Percentiles rank a stretch among this genome's conserved stretches.
Conservation (phyloP, 2,797 vertebrate species). For the Myoxocephalus aenaeus region DNA sequence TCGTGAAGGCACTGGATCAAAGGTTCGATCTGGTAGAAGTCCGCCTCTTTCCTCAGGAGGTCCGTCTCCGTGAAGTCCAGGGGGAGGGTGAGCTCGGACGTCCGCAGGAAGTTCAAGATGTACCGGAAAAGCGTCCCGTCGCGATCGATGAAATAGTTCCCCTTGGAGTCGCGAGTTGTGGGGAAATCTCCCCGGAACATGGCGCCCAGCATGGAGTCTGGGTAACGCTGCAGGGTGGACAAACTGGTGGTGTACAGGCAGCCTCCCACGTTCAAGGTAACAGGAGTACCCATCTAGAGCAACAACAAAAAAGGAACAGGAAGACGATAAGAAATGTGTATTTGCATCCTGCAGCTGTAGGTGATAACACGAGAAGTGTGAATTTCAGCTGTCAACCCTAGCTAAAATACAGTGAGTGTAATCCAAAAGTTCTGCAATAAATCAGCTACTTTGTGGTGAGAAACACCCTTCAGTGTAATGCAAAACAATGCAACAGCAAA, state of each 20-base stretch:
- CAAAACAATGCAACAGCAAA: background rate
- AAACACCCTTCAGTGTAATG: background rate
- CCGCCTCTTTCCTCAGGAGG: slow-evolving; percentile 95
- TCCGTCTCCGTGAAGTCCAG: slow-evolving; percentile 97
- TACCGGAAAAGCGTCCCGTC: slow-evolving; percentile 98
- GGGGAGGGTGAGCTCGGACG: slow-evolving; percentile 96
- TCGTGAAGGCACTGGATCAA: slow-evolving; percentile 96
- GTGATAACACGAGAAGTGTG: background rate
- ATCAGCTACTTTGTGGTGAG: background rate
- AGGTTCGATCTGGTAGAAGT: slow-evolving; percentile 98
- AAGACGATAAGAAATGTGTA: background rate
- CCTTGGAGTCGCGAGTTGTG: slow-evolving; percentile 93
- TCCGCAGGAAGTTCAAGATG: slow-evolving; percentile 97
- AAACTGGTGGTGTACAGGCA: slow-evolving; percentile 96
- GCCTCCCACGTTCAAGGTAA: slow-evolving; percentile 98
- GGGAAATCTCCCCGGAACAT: slow-evolving; percentile 99
- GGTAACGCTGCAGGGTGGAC: slow-evolving; percentile 95
- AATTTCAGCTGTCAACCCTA: background rate
- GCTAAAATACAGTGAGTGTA: background rate
- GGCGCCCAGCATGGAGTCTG: slow-evolving; percentile 98
- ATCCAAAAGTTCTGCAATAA: background rate
- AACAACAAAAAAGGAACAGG: slow-evolving; percentile 4
- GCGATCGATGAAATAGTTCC: slow-evolving; percentile 98
- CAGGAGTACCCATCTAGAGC: slow-evolving; percentile 93
- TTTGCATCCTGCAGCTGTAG: background rate